A percentile compares a stretch with the other conserved stretches of the same genome.
These are phyloP conservation scores for Cerceris rybyensis DNA, from an alignment of 2,888 invertebrate species.

Conservation along the genomic window DNA sequence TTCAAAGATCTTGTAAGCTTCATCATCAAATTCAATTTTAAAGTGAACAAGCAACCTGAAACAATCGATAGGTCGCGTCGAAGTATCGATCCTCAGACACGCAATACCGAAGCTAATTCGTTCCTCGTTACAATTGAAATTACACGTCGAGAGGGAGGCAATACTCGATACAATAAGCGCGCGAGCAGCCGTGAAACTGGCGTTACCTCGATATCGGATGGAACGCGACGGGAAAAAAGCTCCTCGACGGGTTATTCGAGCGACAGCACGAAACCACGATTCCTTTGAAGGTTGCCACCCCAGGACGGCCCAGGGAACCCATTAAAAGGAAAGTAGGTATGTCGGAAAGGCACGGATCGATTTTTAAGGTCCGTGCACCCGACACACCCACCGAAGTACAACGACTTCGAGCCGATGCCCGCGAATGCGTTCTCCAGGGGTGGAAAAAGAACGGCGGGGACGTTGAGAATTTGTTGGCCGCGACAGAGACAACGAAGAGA, in stretches of 20 bases:
- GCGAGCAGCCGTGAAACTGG: conserved; percentile 19
- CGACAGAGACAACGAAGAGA: too few relatives aligned
- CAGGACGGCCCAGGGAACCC: background rate
- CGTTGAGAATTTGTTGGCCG: background rate
- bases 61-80: too few relatives aligned
- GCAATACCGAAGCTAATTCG: background rate
- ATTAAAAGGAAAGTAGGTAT: conserved; percentile 43
- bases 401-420: conserved; percentile 2
- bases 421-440: background rate
- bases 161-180: conserved; percentile 26
- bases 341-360: conserved; percentile 47
- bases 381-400: conserved; percentile 10
- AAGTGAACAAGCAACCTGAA: too few relatives aligned
- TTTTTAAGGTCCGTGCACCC: conserved; percentile 29
- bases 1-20: too few relatives aligned
- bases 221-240: background rate
- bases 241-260: conserved; percentile 12
- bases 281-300: conserved; percentile 17
- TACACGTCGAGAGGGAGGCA: conserved; percentile 17
- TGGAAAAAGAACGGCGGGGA: background rate
- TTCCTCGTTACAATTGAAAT: conserved; percentile 27
- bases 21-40: too few relatives aligned
- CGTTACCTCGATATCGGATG: background rate
- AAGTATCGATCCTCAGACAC: too few relatives aligned
- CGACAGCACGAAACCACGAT: conserved; percentile 13